These are phyloP conservation scores for Barnardius zonarius DNA, from an alignment of 2,113 vertebrate species.

Conservation along the genomic window DNA sequence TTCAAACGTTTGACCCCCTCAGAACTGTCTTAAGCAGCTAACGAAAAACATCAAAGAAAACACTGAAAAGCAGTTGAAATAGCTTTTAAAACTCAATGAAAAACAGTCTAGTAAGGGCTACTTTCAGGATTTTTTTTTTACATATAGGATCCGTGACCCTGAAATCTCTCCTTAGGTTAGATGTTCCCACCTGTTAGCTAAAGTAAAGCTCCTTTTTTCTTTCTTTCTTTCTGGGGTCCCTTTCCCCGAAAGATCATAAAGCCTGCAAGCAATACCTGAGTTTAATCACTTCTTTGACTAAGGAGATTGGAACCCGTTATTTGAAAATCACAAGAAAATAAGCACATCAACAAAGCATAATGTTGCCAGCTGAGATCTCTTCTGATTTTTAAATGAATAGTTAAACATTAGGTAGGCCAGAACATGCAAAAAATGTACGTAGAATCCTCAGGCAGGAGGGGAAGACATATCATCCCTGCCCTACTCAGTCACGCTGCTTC, in stretches of 20 bases:
- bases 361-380: not conserved
- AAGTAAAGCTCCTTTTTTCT: not conserved
- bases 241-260: not conserved
- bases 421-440: not conserved
- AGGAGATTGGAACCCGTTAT: not conserved
- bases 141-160: not conserved
- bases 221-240: not conserved
- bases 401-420: not conserved
- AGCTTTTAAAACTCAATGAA: not conserved
- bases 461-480: not conserved
- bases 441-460: not conserved
- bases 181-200: not conserved
- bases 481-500: not conserved
- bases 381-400: not conserved
- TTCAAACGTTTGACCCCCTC: not conserved
- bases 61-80: not conserved
- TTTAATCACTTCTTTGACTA: not conserved
- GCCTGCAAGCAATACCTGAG: not conserved
- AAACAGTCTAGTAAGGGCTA: not conserved
- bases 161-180: not conserved
- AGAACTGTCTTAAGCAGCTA: not conserved
- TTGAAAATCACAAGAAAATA: not conserved
- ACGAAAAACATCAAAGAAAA: not conserved
- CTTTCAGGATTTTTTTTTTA: not conserved
- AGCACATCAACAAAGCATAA: not conserved